Evolutionary conservation across 2,888 invertebrate species (phyloP).

Genomic region (Himalopsyche tibetana): DNA sequence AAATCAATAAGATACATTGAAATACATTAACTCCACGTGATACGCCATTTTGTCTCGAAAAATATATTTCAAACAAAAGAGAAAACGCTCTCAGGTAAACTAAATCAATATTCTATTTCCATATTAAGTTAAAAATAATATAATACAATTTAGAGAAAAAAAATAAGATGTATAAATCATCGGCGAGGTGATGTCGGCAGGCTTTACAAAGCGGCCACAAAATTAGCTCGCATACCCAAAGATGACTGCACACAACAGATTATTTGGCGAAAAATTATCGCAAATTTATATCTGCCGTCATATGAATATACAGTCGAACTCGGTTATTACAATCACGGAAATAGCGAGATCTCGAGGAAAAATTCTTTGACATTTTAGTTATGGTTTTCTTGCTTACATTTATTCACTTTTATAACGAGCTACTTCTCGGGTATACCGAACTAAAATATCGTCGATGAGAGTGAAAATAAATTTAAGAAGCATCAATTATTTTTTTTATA

Average conservation of each 20-base stretch:
- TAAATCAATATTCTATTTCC: constrained; percentile 57
- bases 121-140: constrained; percentile 46
- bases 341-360: too few species aligned
- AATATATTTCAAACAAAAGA: constrained; percentile 18
- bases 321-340: too few species aligned
- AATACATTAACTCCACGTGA: constrained; percentile 44
- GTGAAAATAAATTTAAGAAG: too few species aligned
- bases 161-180: constrained; percentile 58
- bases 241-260: neutral
- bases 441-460: too few species aligned
- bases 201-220: constrained; percentile 11
- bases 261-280: constrained; percentile 45
- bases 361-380: too few species aligned
- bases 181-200: constrained; percentile 23
- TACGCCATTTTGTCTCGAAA: constrained; percentile 36
- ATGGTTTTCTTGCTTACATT: too few species aligned
- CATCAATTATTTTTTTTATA: too few species aligned
- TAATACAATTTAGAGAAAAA: constrained; percentile 39
- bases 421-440: too few species aligned
- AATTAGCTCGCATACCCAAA: neutral
- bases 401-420: too few species aligned
- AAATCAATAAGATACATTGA: constrained; percentile 26
- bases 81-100: constrained; percentile 45
- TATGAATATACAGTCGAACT: too few species aligned
- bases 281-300: neutral